These are phyloP conservation scores for Centropus bengalensis DNA, from an alignment of 2,113 vertebrate species.

Conservation along the genomic window DNA sequence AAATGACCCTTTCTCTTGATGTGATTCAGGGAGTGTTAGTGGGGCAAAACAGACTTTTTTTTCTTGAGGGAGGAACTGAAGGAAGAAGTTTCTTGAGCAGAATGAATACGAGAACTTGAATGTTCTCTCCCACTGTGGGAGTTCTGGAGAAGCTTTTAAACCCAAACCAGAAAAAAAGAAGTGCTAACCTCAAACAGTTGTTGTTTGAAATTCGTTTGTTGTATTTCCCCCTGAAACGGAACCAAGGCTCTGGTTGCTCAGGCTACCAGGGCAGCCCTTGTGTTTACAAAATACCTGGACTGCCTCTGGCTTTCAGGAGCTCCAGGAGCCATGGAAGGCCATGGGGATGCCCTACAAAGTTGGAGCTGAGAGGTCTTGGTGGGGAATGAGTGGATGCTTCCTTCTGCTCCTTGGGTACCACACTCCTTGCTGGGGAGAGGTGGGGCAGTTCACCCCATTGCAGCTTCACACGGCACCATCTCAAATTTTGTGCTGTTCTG, in stretches of 20 bases:
- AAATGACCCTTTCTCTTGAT: not conserved
- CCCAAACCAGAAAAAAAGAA: not conserved
- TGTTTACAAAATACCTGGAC: no score
- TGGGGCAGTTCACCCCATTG: not conserved
- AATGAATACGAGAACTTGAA: conserved; percentile 6
- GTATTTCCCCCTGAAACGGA: not conserved
- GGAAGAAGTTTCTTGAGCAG: not conserved
- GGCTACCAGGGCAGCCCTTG: rapidly evolving
- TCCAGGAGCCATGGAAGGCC: not conserved
- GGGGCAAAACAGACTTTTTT: not conserved
- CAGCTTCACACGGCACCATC: no score
- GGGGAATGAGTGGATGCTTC: rapidly evolving
- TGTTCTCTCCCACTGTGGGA: not conserved
- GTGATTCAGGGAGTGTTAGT: not conserved
- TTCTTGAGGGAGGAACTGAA: not conserved
- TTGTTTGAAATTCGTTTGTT: not conserved
- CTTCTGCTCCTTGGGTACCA: not conserved
- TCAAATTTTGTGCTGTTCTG: no score
- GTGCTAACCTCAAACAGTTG: not conserved
- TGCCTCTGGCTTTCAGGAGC: not conserved
- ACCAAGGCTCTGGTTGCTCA: not conserved
- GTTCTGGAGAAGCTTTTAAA: not conserved
- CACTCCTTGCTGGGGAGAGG: not conserved
- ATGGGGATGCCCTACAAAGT: not conserved
- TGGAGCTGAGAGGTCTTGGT: not conserved